phyloP scores from a whole-genome alignment of 1,140 invertebrate genomes.

The Drosophila teissieri region DNA sequence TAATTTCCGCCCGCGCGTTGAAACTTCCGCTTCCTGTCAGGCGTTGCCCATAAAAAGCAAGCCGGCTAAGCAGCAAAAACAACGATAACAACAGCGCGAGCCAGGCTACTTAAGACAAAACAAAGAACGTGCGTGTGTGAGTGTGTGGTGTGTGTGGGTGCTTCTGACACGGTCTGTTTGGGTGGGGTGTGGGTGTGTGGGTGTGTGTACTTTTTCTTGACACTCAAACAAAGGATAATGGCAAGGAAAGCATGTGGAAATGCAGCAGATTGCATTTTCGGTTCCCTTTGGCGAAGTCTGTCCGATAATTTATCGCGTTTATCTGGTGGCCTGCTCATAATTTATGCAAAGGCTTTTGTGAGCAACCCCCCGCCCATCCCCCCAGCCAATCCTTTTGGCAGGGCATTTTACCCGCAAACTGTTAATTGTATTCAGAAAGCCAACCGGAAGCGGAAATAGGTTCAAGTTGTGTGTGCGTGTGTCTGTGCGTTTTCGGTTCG shows the following conservation, averaged over 20 bases:
- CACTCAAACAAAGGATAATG: conserved; percentile 57
- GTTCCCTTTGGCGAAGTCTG: conserved; percentile 39
- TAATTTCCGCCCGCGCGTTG: conserved; percentile 77
- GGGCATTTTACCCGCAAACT: conserved; percentile 41
- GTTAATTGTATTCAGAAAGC: conserved; percentile 76
- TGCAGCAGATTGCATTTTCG: conserved; percentile 69
- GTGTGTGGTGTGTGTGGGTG: conserved; percentile 34
- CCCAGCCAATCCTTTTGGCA: conserved; percentile 27
- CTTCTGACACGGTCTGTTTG: neutral
- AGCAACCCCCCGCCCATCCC: neutral
- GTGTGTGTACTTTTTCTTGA: conserved; percentile 53
- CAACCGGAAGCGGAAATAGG: conserved; percentile 76
- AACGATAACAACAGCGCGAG: conserved; percentile 30
- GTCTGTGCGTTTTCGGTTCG: conserved; percentile 3
- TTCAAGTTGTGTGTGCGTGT: conserved; percentile 58
- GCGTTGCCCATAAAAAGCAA: conserved; percentile 57
- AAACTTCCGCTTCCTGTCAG: conserved; percentile 79
- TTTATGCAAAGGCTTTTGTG: conserved; percentile 77
- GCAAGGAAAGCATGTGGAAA: conserved; percentile 22
- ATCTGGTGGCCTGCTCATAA: conserved; percentile 70
- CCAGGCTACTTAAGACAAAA: conserved; percentile 69
- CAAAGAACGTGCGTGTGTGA: conserved; percentile 42
- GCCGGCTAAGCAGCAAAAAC: conserved; percentile 27
- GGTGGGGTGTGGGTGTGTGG: conserved; percentile 11
- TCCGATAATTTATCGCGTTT: conserved; percentile 78